These are phyloP conservation scores for Saccopteryx bilineata DNA, from an alignment of 2,113 vertebrate genomes.

Conservation along the genomic window DNA sequence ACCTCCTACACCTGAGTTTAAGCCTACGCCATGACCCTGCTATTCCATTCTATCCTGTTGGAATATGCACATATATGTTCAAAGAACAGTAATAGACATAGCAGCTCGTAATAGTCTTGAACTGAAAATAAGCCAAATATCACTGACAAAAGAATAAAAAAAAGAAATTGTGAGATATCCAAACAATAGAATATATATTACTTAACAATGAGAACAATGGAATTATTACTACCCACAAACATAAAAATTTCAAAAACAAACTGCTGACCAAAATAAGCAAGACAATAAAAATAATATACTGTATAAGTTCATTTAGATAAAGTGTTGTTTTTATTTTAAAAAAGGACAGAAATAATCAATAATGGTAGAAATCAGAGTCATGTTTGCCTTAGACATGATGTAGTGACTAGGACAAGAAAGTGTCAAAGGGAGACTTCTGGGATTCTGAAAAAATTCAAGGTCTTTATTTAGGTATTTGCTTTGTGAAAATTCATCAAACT, in stretches of 20 bases:
- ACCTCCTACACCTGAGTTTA: not conserved
- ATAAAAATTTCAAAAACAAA: conserved; percentile 7
- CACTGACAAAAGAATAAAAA: not conserved
- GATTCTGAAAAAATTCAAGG: not conserved
- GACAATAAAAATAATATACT: not conserved
- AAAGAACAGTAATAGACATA: not conserved
- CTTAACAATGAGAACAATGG: not conserved
- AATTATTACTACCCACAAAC: not conserved
- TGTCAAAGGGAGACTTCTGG: not conserved
- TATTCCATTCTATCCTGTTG: not conserved
- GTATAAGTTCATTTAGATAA: not conserved
- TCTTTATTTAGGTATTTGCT: not conserved
- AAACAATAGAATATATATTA: not conserved
- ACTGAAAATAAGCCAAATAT: not conserved
- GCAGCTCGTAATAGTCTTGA: not conserved
- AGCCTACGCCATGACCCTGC: not conserved
- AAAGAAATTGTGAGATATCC: not conserved
- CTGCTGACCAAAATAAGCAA: not conserved
- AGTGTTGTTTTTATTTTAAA: not conserved
- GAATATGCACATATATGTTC: not conserved
- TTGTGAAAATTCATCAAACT: conserved; percentile 16
- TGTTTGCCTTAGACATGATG: not conserved
- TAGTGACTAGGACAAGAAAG: not conserved
- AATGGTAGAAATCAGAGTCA: not conserved
- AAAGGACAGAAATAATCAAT: not conserved